Evolutionary conservation across 53 echinoderm and acorn worm species (phyloP), one percentile per base, ranked within the genome.

Genomic region (Arbacia lixula): DNA sequence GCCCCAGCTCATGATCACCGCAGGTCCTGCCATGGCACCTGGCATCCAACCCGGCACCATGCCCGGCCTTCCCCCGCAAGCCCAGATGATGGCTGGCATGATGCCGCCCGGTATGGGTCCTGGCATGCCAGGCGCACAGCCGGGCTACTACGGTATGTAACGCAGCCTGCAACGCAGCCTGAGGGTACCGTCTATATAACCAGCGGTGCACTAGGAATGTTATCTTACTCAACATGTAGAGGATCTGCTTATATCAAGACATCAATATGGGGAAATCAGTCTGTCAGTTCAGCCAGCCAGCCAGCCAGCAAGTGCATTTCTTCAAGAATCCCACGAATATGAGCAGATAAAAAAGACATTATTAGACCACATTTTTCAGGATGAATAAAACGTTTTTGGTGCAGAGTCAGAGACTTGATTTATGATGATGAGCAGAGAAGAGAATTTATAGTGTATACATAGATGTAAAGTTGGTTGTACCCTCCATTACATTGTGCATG

Each of bases 1-100:
- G 71, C 85, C 91, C 43, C 91, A 90, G 79, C 84, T 96, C 74
- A 96, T 96, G 97, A 89, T 96, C 58, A 91, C 97, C 25, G 89
- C 91, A 55, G 92, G 90, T 32, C 95, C 95, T 12, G 95, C 72
- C 33, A 95, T 95, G 90, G 57, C 78, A 56, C 85, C 86, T 11
- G 87, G 77, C 52, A 89, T 89, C 16, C 86, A 73, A 51, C 91
- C 86, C 26, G 91, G 91, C 34, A 87, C 90, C 76, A 62, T 64
- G 49, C 82, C 82, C 3, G 52, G 52, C n/a, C n/a, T n/a, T n/a
- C n/a, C n/a, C n/a, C n/a, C n/a, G n/a, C n/a, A n/a, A n/a, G n/a
- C n/a, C n/a, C n/a, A n/a, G n/a, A 86, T 81, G 74, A 55, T 68
- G 37, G 73, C 74, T n/a, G 67, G 81, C 68, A 85, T 86, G 81